Evolutionary conservation across 2,113 vertebrate species (phyloP).

Genomic region (Oryzias woworae): DNA sequence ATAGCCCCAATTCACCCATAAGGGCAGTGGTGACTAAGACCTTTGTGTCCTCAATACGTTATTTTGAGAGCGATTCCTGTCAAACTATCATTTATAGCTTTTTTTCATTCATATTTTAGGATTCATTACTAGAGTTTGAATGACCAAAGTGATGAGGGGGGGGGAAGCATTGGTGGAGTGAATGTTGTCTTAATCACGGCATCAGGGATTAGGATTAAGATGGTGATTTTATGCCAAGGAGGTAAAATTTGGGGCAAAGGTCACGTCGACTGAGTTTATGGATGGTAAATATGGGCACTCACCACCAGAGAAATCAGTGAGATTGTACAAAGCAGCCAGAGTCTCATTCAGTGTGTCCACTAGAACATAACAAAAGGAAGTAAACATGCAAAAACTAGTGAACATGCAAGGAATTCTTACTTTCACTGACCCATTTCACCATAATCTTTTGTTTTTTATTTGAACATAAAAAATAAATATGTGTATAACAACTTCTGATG

Average conservation of each 20-base stretch:
- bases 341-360: slow-evolving; percentile 98
- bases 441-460: neutral
- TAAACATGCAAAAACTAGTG: slow-evolving; percentile 75
- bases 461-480: neutral
- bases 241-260: slow-evolving; percentile 39
- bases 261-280: slow-evolving; percentile 76
- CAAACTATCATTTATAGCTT: no score
- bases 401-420: neutral
- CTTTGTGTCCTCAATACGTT: no score
- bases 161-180: neutral
- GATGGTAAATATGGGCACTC: slow-evolving; percentile 81
- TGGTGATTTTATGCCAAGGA: slow-evolving; percentile 27
- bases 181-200: slow-evolving; percentile 10
- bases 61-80: no score
- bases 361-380: slow-evolving; percentile 91
- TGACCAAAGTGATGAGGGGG: neutral
- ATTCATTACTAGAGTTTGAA: neutral
- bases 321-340: slow-evolving; percentile 96
- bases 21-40: no score
- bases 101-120: no score
- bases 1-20: no score
- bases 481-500: neutral
- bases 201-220: slow-evolving; percentile 22
- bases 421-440: neutral
- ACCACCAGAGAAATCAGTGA: slow-evolving; percentile 95